Evolutionary conservation across 1,140 invertebrate genomes (phyloP).

Genomic region (Sycobia sp.): DNA sequence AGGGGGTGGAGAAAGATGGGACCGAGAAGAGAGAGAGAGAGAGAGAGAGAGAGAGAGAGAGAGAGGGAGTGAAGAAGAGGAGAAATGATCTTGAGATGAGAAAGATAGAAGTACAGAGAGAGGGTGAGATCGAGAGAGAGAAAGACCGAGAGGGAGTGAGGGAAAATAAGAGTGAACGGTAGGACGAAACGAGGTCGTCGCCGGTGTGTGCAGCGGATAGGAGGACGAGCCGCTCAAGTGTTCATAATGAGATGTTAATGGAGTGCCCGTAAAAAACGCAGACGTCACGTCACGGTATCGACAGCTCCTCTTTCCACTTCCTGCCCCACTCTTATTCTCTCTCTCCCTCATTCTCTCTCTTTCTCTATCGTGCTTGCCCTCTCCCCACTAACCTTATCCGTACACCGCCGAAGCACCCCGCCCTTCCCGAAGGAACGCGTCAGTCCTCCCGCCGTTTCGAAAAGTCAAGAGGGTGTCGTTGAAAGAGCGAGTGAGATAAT

Average conservation of each 20-base stretch:
- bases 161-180: conserved; percentile 3
- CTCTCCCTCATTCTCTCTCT: conserved; percentile 1
- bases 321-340: conserved; percentile 19
- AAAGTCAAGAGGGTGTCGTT: conserved; percentile 28
- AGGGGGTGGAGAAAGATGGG: conserved; percentile 12
- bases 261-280: conserved; percentile 52
- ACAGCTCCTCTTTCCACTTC: conserved; percentile 39
- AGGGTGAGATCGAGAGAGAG: conserved; percentile 1
- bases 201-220: conserved; percentile 6
- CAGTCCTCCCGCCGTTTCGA: conserved; percentile 12
- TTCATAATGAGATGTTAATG: conserved; percentile 60
- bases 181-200: neutral
- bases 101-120: conserved; percentile 1
- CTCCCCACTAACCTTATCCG: conserved; percentile 12
- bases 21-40: neutral
- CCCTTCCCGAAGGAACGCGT: conserved; percentile 13
- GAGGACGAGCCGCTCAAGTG: conserved; percentile 44
- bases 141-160: conserved; percentile 22
- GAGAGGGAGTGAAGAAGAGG: conserved; percentile 4
- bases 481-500: conserved; percentile 28
- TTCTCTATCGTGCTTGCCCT: conserved; percentile 9
- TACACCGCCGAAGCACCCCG: no score
- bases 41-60: conserved; percentile 23
- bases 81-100: no score
- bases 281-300: conserved; percentile 54